Evolutionary conservation across 2,113 vertebrate species (phyloP).

Genomic region (Callipepla squamata): DNA sequence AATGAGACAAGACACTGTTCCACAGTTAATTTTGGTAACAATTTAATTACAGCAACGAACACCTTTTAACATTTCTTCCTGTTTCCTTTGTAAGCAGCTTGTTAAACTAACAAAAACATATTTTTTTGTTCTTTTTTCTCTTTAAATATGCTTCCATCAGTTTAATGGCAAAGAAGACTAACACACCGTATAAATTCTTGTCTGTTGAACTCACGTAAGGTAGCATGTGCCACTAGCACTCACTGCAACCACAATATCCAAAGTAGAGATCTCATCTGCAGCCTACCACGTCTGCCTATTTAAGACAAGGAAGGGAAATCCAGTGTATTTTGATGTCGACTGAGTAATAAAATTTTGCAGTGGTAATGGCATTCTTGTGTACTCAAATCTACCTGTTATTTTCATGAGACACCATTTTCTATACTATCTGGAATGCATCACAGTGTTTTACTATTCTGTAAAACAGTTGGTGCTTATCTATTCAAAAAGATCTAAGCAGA

Average conservation of each 20-base stretch:
- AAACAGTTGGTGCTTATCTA: background rate
- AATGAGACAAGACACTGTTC: constrained; percentile 20
- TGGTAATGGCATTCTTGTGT: background rate
- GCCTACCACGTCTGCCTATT: background rate
- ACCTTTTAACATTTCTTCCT: background rate
- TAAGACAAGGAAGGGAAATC: background rate
- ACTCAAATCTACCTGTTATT: background rate
- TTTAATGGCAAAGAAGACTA: background rate
- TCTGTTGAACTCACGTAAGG: background rate
- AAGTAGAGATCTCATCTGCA: background rate
- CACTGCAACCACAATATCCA: background rate
- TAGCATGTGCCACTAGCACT: background rate
- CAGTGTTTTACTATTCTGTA: background rate
- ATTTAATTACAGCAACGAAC: constrained; percentile 45
- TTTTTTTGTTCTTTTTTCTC: background rate
- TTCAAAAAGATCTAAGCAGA: background rate
- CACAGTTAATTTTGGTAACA: constrained; percentile 40
- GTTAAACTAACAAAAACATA: background rate
- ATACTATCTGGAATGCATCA: background rate
- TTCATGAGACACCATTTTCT: background rate
- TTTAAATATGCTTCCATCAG: background rate
- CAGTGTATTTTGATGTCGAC: background rate
- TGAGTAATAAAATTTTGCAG: background rate
- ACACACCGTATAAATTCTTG: background rate
- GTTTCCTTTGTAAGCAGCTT: background rate